phyloP scores from a whole-genome alignment of 2,888 invertebrate species.

The Drosophila lacicola region DNA sequence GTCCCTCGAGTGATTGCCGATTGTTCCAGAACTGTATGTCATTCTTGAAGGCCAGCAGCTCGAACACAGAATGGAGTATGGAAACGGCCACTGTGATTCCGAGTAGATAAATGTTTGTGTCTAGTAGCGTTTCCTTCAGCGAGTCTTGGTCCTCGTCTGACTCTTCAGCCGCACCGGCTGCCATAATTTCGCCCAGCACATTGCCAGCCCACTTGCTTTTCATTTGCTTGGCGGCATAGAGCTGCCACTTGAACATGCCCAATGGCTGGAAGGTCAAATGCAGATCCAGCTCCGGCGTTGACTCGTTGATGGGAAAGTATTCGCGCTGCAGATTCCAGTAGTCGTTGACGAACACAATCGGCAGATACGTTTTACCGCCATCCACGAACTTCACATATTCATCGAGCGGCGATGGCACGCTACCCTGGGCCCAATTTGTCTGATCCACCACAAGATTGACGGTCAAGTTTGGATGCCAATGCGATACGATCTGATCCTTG shows the following conservation, averaged over 20 bases:
- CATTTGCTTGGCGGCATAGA: slow-evolving; percentile 98
- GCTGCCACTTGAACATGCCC: slow-evolving; percentile 98
- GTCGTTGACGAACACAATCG: slow-evolving; percentile 97
- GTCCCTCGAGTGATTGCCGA: slow-evolving; percentile 97
- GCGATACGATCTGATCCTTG: slow-evolving; percentile 95
- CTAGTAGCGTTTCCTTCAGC: slow-evolving; percentile 96
- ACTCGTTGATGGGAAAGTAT: slow-evolving; percentile 95
- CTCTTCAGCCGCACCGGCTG: slow-evolving; percentile 86
- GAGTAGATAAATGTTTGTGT: slow-evolving; percentile 98
- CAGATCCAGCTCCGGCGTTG: slow-evolving; percentile 90
- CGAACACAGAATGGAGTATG: slow-evolving; percentile 98
- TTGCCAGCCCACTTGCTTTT: slow-evolving; percentile 91
- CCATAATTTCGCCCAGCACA: slow-evolving; percentile 89
- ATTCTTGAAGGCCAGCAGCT: slow-evolving; percentile 99
- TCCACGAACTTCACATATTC: slow-evolving; percentile 96
- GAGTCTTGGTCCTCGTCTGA: slow-evolving; percentile 94
- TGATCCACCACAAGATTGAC: slow-evolving; percentile 98
- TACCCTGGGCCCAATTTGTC: slow-evolving; percentile 96
- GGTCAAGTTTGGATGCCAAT: slow-evolving; percentile 99
- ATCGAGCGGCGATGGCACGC: slow-evolving; percentile 96
- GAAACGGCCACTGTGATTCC: slow-evolving; percentile 96
- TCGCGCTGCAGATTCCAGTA: slow-evolving; percentile 99
- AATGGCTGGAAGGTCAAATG: slow-evolving; percentile 94
- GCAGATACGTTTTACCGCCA: slow-evolving; percentile 94
- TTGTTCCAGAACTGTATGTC: slow-evolving; percentile 99